Base-by-base conservation (phyloP, 2,113 vertebrate genomes). In the Oreochromis tanganicae region DNA sequence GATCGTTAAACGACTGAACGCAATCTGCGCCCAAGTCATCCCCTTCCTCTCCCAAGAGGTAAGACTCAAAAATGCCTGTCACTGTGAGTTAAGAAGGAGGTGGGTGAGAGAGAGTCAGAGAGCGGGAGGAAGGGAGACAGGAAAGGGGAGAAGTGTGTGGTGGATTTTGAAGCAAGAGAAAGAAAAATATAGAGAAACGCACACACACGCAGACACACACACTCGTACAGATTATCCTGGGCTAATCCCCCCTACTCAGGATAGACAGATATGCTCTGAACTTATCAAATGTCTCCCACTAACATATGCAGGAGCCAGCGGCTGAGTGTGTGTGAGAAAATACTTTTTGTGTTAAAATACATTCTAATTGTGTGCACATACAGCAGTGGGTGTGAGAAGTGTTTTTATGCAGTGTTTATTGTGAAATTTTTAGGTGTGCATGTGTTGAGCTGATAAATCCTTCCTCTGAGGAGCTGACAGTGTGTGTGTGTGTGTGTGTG, bases 31-130 rank as follows among this genome's bases (percentile, higher is more conserved):
- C 85, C 98, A 99, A 97, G 98, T 99, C 95, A 98, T 99, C 96
- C 98, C 98, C 75, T 99, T 99, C 95, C 96, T 99, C 95, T 99
- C 98, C 94, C 98, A 98, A 92, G 98, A 99, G 97, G 98, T 99
- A 97, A 97, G 96, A 93, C 83, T 84, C 17, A 11, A 86, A 90
- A 87, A 88, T 50, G 82, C 86, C 91, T 91, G 88, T 93, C 90
- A 59, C 80, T 84, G 57, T 38, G 88, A 91, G 90, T 94, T 93
- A 94, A 94, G 93, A 90, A 34, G 17, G 81, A 87, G 68, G 91
- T 87, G 92, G 88, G 91, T 24, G 89, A 84, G 85, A 86, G 43
- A 85, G 75, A 73, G n/a, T 78, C 73, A 61, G 87, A 75, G 16
- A 16, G 80, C 84, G 81, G 17, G 82, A 86, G 83, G 50, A 54